Conservation (phyloP, 2,113 vertebrate species). For the Cyanoramphus novaezelandiae region DNA sequence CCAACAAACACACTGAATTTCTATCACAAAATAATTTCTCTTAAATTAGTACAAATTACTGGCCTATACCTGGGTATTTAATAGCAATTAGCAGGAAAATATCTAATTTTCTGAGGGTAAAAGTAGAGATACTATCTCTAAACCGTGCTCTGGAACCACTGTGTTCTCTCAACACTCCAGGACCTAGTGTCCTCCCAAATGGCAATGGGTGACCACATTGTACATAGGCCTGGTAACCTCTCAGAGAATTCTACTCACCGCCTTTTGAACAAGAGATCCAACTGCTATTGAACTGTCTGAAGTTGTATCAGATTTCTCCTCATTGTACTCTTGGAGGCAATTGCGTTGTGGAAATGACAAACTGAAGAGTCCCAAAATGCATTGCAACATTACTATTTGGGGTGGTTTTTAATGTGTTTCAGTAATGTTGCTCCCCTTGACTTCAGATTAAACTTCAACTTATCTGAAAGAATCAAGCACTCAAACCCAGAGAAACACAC, state of each 20-base stretch:
- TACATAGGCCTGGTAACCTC: not conserved
- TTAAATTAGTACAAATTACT: not conserved
- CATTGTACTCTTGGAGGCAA: not conserved
- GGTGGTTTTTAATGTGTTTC: not conserved
- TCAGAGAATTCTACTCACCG: not conserved
- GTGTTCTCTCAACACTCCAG: not conserved
- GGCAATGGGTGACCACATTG: rapidly evolving
- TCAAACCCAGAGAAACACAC: not conserved
- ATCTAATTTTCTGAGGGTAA: not conserved
- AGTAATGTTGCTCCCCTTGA: not conserved
- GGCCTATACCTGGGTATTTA: not conserved
- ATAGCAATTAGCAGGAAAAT: not conserved
- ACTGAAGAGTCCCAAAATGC: not conserved
- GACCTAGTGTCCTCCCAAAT: not conserved
- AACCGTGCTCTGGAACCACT: not conserved
- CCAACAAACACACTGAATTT: not conserved
- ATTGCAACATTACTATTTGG: not conserved
- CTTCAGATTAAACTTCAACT: not conserved
- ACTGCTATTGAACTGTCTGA: not conserved
- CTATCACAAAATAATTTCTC: not conserved
- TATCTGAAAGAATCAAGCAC: not conserved
- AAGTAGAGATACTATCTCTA: not conserved
- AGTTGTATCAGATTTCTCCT: not conserved
- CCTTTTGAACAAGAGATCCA: not conserved
- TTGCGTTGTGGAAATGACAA: not conserved